Conservation (phyloP, 1,140 invertebrate genomes). For the Chironomus striatipennis region DNA sequence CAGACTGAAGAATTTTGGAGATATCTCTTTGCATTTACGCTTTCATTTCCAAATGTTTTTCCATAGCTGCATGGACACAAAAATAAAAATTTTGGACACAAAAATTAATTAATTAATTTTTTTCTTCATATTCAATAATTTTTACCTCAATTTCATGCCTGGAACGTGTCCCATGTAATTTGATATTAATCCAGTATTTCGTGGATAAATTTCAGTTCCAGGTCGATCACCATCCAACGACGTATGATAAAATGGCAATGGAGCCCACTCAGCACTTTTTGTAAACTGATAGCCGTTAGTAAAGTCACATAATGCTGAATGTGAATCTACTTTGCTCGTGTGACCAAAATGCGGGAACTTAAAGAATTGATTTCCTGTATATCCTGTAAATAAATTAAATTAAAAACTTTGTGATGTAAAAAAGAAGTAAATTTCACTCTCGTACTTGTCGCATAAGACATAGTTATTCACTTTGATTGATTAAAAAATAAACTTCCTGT, state of each 20-base stretch:
- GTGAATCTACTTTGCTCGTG: not conserved
- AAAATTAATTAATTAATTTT: not conserved
- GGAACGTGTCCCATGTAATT: not conserved
- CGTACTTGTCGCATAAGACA: slow-evolving; percentile 17
- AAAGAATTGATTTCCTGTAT: slow-evolving; percentile 13
- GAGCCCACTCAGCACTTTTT: not conserved
- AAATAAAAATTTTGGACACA: not conserved
- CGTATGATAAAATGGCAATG: slow-evolving; percentile 10
- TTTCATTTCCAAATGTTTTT: not conserved
- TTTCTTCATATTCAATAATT: not conserved
- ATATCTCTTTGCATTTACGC: slow-evolving; percentile 30
- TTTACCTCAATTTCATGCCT: not conserved
- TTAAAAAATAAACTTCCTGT: not conserved
- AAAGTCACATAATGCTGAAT: slow-evolving; percentile 12
- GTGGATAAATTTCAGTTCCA: slow-evolving; percentile 10
- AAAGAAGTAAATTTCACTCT: not conserved
- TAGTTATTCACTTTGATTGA: not conserved
- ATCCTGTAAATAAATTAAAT: slow-evolving; percentile 3
- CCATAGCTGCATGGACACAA: slow-evolving; percentile 13
- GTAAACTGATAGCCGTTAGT: slow-evolving; percentile 16
- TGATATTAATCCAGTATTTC: not conserved
- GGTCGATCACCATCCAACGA: not conserved
- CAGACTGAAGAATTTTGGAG: slow-evolving; percentile 27
- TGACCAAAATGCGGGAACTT: not conserved
- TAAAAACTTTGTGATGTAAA: not conserved